Conservation (phyloP, 2,888 invertebrate species). For the Cordilura impudica region DNA sequence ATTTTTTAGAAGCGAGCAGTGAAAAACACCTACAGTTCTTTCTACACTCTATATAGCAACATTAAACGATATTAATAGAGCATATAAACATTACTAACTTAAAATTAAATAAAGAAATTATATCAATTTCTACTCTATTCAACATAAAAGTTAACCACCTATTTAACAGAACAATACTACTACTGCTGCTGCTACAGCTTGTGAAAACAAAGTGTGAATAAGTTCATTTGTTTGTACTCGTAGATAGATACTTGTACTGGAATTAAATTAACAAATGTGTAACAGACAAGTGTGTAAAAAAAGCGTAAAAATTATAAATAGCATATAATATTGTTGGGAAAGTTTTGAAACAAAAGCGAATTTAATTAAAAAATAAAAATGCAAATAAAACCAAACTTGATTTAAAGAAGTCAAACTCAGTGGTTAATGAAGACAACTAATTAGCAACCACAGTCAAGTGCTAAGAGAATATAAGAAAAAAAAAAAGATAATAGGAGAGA, state of each 20-base stretch:
- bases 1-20: too few species aligned
- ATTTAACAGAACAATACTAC: slow-evolving; percentile 1
- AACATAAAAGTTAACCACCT: slow-evolving; percentile 30
- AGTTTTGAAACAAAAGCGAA: slow-evolving; percentile 8
- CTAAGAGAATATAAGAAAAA: neutral
- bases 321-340: slow-evolving; percentile 11
- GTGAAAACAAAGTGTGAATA: slow-evolving; percentile 10
- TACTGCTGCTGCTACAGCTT: too few species aligned
- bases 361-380: slow-evolving; percentile 5
- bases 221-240: neutral
- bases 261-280: neutral
- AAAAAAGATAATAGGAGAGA: neutral
- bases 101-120: slow-evolving; percentile 26
- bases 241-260: neutral
- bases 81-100: slow-evolving; percentile 28
- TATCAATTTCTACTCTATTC: neutral
- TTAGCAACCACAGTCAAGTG: neutral
- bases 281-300: slow-evolving; percentile 3
- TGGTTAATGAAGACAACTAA: neutral
- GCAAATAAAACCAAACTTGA: neutral
- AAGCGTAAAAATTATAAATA: slow-evolving; percentile 13
- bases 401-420: neutral
- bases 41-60: slow-evolving; percentile 40
- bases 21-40: slow-evolving; percentile 16
- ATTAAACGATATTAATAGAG: slow-evolving; percentile 46